Percentiles rank a stretch among this genome's conserved stretches.
Conservation (phyloP, 1,140 invertebrate species). For the Himalopsyche phryganea region DNA sequence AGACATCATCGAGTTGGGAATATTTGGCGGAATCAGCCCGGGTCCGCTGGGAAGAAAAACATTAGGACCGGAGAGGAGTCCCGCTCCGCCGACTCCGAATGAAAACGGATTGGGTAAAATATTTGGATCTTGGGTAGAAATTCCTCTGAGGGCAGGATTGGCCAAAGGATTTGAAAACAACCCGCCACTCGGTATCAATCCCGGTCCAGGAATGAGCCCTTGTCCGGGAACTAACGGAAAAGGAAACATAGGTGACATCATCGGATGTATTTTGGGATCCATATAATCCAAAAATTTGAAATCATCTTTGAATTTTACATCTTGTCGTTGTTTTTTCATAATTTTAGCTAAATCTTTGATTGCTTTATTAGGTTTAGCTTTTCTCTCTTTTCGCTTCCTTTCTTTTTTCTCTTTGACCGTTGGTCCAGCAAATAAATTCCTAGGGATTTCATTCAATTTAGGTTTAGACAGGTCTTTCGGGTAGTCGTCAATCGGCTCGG, state of each 20-base stretch:
- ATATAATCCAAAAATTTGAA: conserved; percentile 2
- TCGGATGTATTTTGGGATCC: conserved; percentile 37
- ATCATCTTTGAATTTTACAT: background rate
- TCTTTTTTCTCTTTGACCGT: conserved; percentile 58
- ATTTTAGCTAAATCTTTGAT: conserved; percentile 48
- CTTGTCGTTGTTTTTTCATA: conserved; percentile 43
- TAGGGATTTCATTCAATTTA: conserved; percentile 10
- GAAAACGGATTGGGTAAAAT: conserved; percentile 50
- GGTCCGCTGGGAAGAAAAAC: conserved; percentile 53
- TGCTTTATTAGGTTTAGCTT: conserved; percentile 51
- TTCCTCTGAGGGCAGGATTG: conserved; percentile 45
- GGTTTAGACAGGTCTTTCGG: conserved; percentile 29
- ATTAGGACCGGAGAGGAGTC: conserved; percentile 43
- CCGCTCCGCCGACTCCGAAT: conserved; percentile 42
- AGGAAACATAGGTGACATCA: conserved; percentile 51
- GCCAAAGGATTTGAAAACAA: conserved; percentile 45
- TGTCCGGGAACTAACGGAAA: conserved; percentile 51
- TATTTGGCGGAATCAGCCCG: conserved; percentile 44
- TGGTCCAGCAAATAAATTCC: conserved; percentile 32
- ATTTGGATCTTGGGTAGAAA: conserved; percentile 42
- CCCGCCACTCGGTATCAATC: conserved; percentile 46
- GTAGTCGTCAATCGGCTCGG: conserved; percentile 23
- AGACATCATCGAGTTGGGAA: conserved; percentile 41
- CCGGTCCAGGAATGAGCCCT: conserved; percentile 54
- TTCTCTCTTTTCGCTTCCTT: conserved; percentile 63